Evolutionary conservation across 2,888 invertebrate genomes (phyloP).

Genomic region (Busseola fusca): DNA sequence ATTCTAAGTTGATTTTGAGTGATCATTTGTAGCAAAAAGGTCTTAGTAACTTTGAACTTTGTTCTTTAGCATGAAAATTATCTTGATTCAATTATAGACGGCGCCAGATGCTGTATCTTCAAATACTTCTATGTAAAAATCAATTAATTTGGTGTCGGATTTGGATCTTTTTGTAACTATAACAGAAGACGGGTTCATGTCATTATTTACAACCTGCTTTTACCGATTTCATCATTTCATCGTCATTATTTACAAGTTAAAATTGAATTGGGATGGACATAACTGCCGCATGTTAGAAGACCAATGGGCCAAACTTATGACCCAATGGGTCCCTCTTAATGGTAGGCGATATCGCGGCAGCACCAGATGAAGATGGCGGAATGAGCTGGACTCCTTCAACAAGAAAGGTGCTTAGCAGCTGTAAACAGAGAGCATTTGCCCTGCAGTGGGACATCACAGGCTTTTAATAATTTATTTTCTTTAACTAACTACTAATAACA

Average conservation of each 20-base stretch:
- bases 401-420: too few relatives aligned
- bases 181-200: neutral
- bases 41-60: neutral
- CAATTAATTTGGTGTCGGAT: neutral
- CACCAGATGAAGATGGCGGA: too few relatives aligned
- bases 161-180: neutral
- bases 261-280: too few relatives aligned
- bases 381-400: too few relatives aligned
- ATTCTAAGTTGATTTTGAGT: neutral
- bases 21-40: neutral
- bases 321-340: too few relatives aligned
- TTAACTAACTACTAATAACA: neutral
- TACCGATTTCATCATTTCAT: neutral
- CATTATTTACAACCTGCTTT: neutral
- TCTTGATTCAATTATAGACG: neutral
- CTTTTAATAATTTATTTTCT: neutral
- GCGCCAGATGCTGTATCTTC: neutral
- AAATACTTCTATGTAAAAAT: neutral
- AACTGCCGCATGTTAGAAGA: too few relatives aligned
- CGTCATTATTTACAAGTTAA: too few relatives aligned
- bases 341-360: too few relatives aligned
- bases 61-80: neutral
- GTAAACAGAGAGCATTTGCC: too few relatives aligned
- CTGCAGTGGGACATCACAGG: too few relatives aligned
- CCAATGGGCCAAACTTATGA: too few relatives aligned